Percentiles rank a stretch among this genome's conserved stretches.
These are phyloP conservation scores for Ctenosaura bakeri DNA, from an alignment of 2,797 vertebrate genomes.

Conservation along the genomic window DNA sequence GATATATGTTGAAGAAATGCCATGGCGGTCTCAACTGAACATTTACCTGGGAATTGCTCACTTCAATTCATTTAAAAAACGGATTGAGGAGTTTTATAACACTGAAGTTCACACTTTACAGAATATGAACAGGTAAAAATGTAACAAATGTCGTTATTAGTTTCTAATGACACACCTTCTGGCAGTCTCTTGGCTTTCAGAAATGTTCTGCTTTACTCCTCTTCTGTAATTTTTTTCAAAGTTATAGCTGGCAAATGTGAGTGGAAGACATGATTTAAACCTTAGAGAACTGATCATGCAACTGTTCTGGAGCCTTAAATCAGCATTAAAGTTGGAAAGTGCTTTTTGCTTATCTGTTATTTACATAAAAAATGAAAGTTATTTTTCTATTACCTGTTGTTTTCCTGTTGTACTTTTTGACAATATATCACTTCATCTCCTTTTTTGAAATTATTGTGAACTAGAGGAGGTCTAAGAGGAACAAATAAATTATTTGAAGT, in stretches of 20 bases:
- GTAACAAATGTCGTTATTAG: not conserved
- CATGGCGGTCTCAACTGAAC: conserved; percentile 90
- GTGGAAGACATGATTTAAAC: not conserved
- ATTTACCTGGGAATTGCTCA: conserved; percentile 84
- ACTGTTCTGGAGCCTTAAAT: not conserved
- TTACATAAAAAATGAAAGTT: not conserved
- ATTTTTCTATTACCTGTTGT: not conserved
- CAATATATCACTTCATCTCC: not conserved
- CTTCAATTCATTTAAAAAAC: conserved; percentile 81
- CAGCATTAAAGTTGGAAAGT: not conserved
- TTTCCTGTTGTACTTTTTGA: not conserved
- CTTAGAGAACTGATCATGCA: not conserved
- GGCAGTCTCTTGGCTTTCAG: not conserved
- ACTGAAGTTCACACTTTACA: conserved; percentile 52
- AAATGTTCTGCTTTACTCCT: not conserved
- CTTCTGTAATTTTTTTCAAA: not conserved
- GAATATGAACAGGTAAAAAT: conserved; percentile 82
- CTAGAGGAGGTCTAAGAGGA: not conserved
- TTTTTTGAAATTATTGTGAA: not conserved
- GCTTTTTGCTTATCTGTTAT: not conserved
- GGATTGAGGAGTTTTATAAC: conserved; percentile 73
- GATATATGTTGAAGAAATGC: conserved; percentile 84
- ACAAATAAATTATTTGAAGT: not conserved
- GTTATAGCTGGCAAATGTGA: not conserved
- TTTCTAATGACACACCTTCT: not conserved